Evolutionary conservation across 1,140 invertebrate species (phyloP).

Genomic region (Archegozetes longisetosus): DNA sequence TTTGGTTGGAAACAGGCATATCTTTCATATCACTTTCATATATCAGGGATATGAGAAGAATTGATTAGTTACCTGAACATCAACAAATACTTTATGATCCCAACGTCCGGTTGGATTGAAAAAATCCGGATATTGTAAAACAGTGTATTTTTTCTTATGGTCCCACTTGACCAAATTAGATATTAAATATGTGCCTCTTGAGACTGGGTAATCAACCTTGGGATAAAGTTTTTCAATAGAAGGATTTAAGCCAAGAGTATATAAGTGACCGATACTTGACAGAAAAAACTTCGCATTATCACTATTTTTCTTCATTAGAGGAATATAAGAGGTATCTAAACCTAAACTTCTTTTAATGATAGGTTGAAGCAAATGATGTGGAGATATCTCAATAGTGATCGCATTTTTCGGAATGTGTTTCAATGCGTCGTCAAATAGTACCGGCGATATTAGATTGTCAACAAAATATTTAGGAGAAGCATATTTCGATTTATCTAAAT

Average conservation of each 20-base stretch:
- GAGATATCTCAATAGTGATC: slow-evolving; percentile 61
- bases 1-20: too few relatives aligned
- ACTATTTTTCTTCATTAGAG: slow-evolving; percentile 33
- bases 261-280: slow-evolving; percentile 40
- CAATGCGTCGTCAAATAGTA: slow-evolving; percentile 68
- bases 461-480: slow-evolving; percentile 51
- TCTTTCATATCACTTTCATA: neutral
- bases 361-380: slow-evolving; percentile 54
- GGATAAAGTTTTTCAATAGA: slow-evolving; percentile 29
- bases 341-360: slow-evolving; percentile 40
- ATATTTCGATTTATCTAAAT: slow-evolving; percentile 49
- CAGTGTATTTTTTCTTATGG: slow-evolving; percentile 24
- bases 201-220: slow-evolving; percentile 30
- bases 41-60: too few relatives aligned
- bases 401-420: slow-evolving; percentile 55
- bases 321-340: slow-evolving; percentile 30
- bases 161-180: slow-evolving; percentile 36
- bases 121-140: slow-evolving; percentile 7
- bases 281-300: slow-evolving; percentile 2
- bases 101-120: slow-evolving; percentile 7
- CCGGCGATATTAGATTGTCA: slow-evolving; percentile 43
- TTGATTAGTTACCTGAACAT: slow-evolving; percentile 32
- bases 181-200: slow-evolving; percentile 33
- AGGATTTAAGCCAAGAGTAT: slow-evolving; percentile 56
- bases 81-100: neutral